Percentiles rank a stretch among this genome's conserved stretches.
Evolutionary conservation across 2,888 invertebrate genomes (phyloP).

Genomic region (Thecophora atra): DNA sequence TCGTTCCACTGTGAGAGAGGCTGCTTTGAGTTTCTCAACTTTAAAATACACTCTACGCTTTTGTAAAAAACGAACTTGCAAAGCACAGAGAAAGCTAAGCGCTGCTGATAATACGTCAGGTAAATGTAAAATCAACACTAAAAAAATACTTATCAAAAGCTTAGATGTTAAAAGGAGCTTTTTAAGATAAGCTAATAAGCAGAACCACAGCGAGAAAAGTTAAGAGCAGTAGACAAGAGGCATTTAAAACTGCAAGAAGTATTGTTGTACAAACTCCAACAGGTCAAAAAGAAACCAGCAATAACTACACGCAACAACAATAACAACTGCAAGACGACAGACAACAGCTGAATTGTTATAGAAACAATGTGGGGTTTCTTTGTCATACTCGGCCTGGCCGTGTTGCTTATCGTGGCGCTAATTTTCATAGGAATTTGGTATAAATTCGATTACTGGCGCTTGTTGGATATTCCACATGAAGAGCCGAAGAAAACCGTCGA

Average conservation of each 20-base stretch:
- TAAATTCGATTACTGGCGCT: conserved; percentile 59
- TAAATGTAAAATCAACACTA: too few species aligned
- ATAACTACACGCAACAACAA: background rate
- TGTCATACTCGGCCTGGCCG: conserved; percentile 53
- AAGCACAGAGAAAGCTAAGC: too few species aligned
- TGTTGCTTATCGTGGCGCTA: conserved; percentile 50
- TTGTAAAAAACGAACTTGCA: too few species aligned
- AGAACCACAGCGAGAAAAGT: too few species aligned
- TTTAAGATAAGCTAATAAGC: too few species aligned
- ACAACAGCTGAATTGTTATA: conserved; percentile 51
- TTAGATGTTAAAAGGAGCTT: too few species aligned
- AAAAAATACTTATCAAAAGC: too few species aligned
- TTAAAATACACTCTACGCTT: background rate
- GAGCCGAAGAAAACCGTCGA: conserved; percentile 53
- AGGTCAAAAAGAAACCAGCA: background rate
- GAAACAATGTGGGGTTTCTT: conserved; percentile 57
- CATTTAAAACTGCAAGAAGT: conserved; percentile 1
- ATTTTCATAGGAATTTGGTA: conserved; percentile 50
- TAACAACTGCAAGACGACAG: too few species aligned
- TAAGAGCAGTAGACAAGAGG: background rate
- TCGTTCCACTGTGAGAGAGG: too few species aligned
- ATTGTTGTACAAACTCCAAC: background rate
- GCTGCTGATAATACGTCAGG: too few species aligned
- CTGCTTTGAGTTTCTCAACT: background rate
- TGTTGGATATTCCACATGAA: conserved; percentile 57